phyloP scores from a whole-genome alignment of 2,113 vertebrate species.

The Cichladusa arquata region DNA sequence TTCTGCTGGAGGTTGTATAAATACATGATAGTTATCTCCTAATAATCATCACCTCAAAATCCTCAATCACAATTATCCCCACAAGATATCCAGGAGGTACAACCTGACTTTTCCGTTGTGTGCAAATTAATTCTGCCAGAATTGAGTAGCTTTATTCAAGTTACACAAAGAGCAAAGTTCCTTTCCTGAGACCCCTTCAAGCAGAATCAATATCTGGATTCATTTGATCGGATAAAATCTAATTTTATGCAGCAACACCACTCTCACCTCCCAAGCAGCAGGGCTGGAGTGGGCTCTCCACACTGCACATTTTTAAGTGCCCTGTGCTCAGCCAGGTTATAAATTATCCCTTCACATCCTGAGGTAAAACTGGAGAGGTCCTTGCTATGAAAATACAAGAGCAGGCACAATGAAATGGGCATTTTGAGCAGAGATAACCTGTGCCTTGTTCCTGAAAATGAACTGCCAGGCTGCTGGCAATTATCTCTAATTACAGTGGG shows the following conservation, averaged over 20 bases:
- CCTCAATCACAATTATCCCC: neutral
- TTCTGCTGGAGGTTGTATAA: neutral
- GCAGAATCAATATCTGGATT: neutral
- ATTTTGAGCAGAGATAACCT: constrained; percentile 14
- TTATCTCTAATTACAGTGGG: constrained; percentile 51
- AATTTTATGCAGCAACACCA: neutral
- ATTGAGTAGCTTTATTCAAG: neutral
- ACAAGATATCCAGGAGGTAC: neutral
- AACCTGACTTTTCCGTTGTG: neutral
- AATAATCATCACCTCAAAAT: neutral
- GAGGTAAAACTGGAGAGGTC: neutral
- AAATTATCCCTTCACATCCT: constrained; percentile 20
- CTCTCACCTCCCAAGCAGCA: neutral
- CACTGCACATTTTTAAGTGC: neutral
- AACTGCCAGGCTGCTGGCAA: constrained; percentile 7
- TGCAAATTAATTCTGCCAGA: neutral
- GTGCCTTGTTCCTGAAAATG: neutral
- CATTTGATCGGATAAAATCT: neutral
- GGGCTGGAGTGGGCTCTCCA: neutral
- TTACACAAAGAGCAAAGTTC: neutral
- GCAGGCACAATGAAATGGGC: neutral
- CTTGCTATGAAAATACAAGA: neutral
- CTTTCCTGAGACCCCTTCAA: neutral
- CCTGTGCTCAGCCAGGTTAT: neutral
- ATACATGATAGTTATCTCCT: neutral